These are phyloP conservation scores for Cynodonichthys magdalenae DNA, from an alignment of 2,797 vertebrate species.

Conservation along the genomic window DNA sequence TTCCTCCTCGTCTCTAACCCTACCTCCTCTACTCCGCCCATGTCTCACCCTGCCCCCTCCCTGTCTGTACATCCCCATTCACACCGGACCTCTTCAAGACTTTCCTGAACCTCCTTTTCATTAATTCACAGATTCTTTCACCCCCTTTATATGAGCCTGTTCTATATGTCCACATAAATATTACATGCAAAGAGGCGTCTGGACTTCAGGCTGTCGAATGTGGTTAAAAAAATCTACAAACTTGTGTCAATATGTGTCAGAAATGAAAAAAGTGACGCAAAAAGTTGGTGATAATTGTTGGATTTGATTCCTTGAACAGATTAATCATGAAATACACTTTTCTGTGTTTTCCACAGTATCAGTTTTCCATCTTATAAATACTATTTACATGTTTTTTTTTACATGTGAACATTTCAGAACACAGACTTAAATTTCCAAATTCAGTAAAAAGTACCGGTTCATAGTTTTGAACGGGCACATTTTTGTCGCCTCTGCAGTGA, in stretches of 20 bases:
- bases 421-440: constrained; percentile 14
- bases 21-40: constrained; percentile 65
- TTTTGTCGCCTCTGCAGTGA: constrained; percentile 7
- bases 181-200: constrained; percentile 48
- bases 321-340: background rate
- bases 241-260: background rate
- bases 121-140: constrained; percentile 68
- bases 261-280: constrained; percentile 8
- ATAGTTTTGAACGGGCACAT: constrained; percentile 19
- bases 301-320: constrained; percentile 24
- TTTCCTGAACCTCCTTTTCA: constrained; percentile 55
- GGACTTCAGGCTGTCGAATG: constrained; percentile 21
- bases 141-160: constrained; percentile 11
- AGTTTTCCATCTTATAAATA: background rate
- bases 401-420: constrained; percentile 1
- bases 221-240: constrained; percentile 10
- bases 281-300: background rate
- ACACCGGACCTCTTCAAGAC: constrained; percentile 58
- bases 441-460: constrained; percentile 19
- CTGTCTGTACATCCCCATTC: constrained; percentile 60
- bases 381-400: background rate
- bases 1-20: constrained; percentile 72
- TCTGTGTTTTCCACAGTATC: no score
- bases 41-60: constrained; percentile 66
- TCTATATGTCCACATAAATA: constrained; percentile 54